Evolutionary conservation across 2,888 invertebrate species (phyloP), one percentile per base, ranked within the genome.

Genomic region (Noctua pronuba): DNA sequence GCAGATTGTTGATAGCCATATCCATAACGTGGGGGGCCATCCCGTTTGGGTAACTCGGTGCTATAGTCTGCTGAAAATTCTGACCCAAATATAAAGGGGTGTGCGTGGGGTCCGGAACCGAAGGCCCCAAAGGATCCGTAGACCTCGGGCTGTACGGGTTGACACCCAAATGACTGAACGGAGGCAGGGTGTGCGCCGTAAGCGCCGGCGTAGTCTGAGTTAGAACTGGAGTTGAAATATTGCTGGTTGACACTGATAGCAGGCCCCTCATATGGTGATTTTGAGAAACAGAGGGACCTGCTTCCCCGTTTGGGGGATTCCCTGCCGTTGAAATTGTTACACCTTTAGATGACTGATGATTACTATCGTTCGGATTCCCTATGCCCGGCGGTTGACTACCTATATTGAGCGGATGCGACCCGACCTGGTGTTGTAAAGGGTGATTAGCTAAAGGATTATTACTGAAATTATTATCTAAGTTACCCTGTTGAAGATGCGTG

Each of bases 271-370:
- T 97, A 97, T 97, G 98, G 97, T 98, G 97, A 97, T 97, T 98
- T 98, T 97, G 98, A 97, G 97, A 97, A 97, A 97, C 98, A 98
- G 98, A 98, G 98, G 98, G 98, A 98, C 98, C 98, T 98, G 98
- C 98, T 97, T 98, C 98, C 98, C 98, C 98, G 98, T 98, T 98
- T 98, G 98, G 98, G 98, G 98, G 98, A 98, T 98, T 98, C 97
- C 97, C 95, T 96, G 97, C 91, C 96, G 95, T 97, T 95, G 96
- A 92, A 90, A 96, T 95, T 92, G 94, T 83, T 86, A 92, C 92
- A 89, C 93, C 92, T 92, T 96, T 96, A 80, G 95, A 92, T 73
- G 92, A 93, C 88, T 95, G 96, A 89, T 95, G 95, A 91, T 92
- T 94, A 90, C 90, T 94, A 87, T 97, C 97, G 84, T 93, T 94